Evolutionary conservation across 37 sponge, comb jelly and placozoan genomes (phyloP).

Genomic region (Eunapius fragilis): DNA sequence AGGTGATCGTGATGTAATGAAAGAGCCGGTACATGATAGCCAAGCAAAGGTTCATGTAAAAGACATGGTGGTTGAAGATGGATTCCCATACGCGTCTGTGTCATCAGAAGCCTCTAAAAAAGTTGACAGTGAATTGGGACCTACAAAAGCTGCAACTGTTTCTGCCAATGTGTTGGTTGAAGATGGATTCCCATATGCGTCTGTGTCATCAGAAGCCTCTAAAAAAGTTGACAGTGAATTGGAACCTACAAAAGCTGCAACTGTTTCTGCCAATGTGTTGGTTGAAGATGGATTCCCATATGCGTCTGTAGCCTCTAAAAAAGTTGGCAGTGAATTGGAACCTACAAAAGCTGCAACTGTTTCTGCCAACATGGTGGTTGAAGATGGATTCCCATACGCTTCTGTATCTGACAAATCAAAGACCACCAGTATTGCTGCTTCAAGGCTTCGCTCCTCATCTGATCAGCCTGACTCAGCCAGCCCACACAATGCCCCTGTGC

Average conservation of each 20-base stretch:
- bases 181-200: neutral
- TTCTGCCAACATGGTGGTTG: neutral
- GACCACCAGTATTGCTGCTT: neutral
- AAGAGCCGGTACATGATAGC: neutral
- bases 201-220: neutral
- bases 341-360: neutral
- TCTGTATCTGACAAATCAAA: neutral
- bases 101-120: neutral
- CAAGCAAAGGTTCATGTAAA: neutral
- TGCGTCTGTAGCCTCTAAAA: neutral
- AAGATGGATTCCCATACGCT: neutral
- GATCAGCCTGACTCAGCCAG: neutral
- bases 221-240: neutral
- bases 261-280: neutral
- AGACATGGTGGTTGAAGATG: neutral
- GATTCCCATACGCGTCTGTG: neutral
- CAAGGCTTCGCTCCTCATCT: neutral
- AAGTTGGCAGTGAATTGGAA: neutral
- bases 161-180: neutral
- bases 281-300: neutral
- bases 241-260: neutral
- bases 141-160: neutral
- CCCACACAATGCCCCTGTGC: too few species aligned
- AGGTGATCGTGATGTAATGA: neutral
- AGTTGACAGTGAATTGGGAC: neutral